Conservation (phyloP, 2,888 invertebrate species). For the Rhagium mordax region DNA sequence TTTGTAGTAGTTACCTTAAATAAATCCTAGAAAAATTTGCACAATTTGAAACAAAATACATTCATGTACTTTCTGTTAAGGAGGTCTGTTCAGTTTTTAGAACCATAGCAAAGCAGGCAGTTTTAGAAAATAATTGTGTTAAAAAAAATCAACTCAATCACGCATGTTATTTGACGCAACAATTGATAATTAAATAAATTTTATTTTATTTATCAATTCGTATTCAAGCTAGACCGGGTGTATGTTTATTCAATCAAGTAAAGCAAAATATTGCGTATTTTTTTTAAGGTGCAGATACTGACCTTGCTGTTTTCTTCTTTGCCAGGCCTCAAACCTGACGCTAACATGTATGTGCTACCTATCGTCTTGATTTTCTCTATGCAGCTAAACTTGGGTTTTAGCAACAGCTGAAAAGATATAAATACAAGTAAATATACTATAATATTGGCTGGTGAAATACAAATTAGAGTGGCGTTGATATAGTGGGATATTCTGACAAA, state of each 20-base stretch:
- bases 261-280: neutral
- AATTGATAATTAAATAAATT: neutral
- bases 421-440: neutral
- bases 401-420: conserved; percentile 78
- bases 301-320: conserved; percentile 84
- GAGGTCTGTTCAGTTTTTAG: too few relatives aligned
- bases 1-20: conserved; percentile 54
- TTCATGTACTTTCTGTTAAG: conserved; percentile 19
- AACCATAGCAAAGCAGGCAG: too few relatives aligned
- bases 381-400: conserved; percentile 94
- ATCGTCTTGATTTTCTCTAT: conserved; percentile 99
- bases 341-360: conserved; percentile 98
- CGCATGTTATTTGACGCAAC: too few relatives aligned
- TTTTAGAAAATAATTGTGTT: too few relatives aligned
- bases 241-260: neutral
- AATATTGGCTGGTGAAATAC: too few relatives aligned
- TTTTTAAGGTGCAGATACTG: conserved; percentile 60
- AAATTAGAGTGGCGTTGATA: too few relatives aligned
- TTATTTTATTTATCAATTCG: too few relatives aligned
- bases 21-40: conserved; percentile 48
- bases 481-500: too few relatives aligned
- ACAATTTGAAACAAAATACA: conserved; percentile 34
- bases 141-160: too few relatives aligned
- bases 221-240: neutral
- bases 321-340: conserved; percentile 92